Evolutionary conservation across 2,888 invertebrate species (phyloP).

Genomic region (Epirrhoe alternata): DNA sequence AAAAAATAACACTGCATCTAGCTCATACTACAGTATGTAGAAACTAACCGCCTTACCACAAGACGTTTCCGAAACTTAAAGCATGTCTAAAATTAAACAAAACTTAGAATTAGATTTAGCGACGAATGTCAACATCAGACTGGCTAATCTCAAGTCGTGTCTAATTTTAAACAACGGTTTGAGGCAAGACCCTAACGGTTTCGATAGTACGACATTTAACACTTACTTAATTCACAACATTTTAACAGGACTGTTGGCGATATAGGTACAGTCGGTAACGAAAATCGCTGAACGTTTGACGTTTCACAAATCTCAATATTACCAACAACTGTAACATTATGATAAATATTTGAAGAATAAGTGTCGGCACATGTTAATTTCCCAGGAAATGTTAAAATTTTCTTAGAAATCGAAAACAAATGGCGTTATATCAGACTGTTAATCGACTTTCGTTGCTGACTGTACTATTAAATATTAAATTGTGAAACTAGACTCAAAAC

Average conservation of each 20-base stretch:
- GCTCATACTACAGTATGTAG: constrained; percentile 79
- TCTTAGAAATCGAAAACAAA: too few species aligned
- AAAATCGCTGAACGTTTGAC: too few species aligned
- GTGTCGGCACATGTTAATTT: too few species aligned
- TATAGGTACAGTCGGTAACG: too few species aligned
- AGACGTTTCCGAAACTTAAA: constrained; percentile 16
- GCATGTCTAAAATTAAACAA: constrained; percentile 18
- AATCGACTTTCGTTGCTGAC: too few species aligned
- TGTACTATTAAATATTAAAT: constrained; percentile 55
- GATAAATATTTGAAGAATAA: too few species aligned
- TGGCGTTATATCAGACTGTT: too few species aligned
- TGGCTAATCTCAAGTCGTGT: neutral
- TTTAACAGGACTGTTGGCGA: constrained; percentile 79
- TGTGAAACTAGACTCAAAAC: constrained; percentile 79
- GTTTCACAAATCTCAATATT: too few species aligned
- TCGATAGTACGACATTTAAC: constrained; percentile 71
- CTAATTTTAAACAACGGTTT: constrained; percentile 44
- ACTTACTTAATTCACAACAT: constrained; percentile 76
- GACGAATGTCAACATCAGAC: neutral
- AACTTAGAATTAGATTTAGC: constrained; percentile 1
- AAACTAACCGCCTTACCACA: constrained; percentile 32
- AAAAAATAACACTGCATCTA: constrained; percentile 82
- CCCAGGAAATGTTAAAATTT: too few species aligned
- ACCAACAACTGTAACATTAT: too few species aligned
- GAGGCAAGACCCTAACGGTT: constrained; percentile 44